Conservation (phyloP, 92 coral and sea anemone genomes). For the Epizoanthus fatuus region DNA sequence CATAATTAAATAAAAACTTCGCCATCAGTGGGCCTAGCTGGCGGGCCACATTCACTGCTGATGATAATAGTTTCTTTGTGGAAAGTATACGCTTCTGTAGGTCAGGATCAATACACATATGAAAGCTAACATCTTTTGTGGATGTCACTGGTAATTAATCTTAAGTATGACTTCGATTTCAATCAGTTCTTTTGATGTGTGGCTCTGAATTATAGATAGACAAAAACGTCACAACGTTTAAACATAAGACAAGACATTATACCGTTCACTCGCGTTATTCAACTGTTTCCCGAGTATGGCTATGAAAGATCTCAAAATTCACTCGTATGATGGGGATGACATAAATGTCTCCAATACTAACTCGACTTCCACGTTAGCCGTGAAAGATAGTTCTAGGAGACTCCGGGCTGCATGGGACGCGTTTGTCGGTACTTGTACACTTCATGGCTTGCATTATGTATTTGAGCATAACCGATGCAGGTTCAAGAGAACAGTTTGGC, state of each 20-base stretch:
- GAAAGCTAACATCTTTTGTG: not conserved
- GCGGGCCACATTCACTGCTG: no score
- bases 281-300: not conserved
- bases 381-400: not conserved
- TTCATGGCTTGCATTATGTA: slow-evolving; percentile 87
- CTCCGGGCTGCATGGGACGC: slow-evolving; percentile 13
- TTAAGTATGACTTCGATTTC: not conserved
- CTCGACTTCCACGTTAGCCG: not conserved
- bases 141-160: not conserved
- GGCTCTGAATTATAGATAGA: not conserved
- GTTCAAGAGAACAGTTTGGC: slow-evolving; percentile 72
- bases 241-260: not conserved
- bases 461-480: slow-evolving; percentile 84
- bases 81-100: no score
- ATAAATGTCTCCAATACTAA: not conserved
- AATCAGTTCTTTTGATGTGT: not conserved
- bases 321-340: not conserved
- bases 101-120: no score
- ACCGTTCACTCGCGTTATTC: not conserved
- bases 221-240: not conserved
- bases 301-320: slow-evolving; percentile 7
- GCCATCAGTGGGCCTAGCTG: no score
- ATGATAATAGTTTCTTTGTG: no score
- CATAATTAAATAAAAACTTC: no score
- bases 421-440: slow-evolving; percentile 51